Percentiles rank a stretch among this genome's conserved stretches.
phyloP scores from a whole-genome alignment of 2,797 vertebrate species.

The Heliangelus exortis region DNA sequence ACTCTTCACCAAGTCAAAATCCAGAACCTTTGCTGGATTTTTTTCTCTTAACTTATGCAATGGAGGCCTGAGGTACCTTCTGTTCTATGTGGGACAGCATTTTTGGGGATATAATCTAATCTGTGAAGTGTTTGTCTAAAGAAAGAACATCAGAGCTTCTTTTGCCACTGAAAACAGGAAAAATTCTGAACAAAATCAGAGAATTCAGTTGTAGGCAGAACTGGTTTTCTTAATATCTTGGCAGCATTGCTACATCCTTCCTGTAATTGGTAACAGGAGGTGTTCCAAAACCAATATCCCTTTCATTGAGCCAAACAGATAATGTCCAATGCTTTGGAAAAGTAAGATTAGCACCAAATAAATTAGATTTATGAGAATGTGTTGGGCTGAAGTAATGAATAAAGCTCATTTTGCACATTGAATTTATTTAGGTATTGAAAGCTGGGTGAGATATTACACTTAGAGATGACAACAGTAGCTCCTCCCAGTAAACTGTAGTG shows the following conservation, averaged over 20 bases:
- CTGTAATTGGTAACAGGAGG: not conserved
- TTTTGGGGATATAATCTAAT: not conserved
- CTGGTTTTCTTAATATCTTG: not conserved
- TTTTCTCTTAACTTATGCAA: not conserved
- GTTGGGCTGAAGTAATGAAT: not conserved
- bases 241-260: not conserved
- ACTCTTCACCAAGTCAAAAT: not conserved
- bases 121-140: not conserved
- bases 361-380: not conserved
- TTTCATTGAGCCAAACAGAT: not conserved
- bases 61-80: not conserved
- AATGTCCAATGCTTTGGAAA: not conserved
- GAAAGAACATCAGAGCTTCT: not conserved
- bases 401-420: not conserved
- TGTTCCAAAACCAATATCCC: not conserved
- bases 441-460: not conserved
- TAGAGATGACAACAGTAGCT: not conserved
- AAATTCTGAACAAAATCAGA: not conserved
- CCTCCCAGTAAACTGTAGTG: not conserved
- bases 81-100: not conserved
- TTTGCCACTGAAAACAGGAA: not conserved
- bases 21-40: not conserved
- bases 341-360: not conserved
- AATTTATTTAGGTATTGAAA: conserved; percentile 16
- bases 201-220: not conserved